A percentile compares a stretch with the other conserved stretches of the same genome.
Evolutionary conservation across 2,888 invertebrate genomes (phyloP).

Genomic region (Ennomos quercinarius): DNA sequence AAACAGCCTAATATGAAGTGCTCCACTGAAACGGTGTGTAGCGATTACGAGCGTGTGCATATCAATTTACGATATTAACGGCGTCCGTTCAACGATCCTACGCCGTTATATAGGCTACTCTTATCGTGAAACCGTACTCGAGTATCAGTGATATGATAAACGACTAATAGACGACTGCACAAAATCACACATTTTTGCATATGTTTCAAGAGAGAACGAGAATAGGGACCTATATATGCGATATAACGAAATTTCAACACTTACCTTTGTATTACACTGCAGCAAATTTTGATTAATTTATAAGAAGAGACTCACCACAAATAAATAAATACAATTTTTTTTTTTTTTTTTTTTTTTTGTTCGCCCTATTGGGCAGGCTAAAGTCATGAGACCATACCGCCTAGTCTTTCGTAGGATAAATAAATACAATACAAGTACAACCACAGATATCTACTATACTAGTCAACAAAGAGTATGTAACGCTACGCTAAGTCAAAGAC

Average conservation of each 20-base stretch:
- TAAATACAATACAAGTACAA: no score
- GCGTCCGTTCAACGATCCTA: slow-evolving; percentile 67
- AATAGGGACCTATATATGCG: no score
- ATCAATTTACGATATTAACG: slow-evolving; percentile 63
- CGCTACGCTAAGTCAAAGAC: no score
- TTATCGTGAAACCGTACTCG: slow-evolving; percentile 72
- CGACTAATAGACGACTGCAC: slow-evolving; percentile 29
- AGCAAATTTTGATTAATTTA: not conserved
- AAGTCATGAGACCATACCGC: no score
- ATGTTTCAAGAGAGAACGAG: no score
- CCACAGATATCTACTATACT: no score
- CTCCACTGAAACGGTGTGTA: slow-evolving; percentile 46
- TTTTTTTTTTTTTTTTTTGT: no score
- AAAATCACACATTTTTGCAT: slow-evolving; percentile 16
- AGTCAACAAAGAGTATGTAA: no score
- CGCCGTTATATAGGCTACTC: slow-evolving; percentile 75
- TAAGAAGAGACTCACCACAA: not conserved
- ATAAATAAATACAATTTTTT: no score
- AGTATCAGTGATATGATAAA: slow-evolving; percentile 59
- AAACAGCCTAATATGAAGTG: slow-evolving; percentile 69
- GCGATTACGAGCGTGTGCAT: slow-evolving; percentile 58
- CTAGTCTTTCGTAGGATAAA: no score
- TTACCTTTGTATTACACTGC: slow-evolving; percentile 8
- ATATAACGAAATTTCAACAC: not conserved
- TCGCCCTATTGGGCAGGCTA: no score